Evolutionary conservation across 2,888 invertebrate genomes (phyloP), one percentile per base, ranked within the genome.

Genomic region (Eurytoma californica): DNA sequence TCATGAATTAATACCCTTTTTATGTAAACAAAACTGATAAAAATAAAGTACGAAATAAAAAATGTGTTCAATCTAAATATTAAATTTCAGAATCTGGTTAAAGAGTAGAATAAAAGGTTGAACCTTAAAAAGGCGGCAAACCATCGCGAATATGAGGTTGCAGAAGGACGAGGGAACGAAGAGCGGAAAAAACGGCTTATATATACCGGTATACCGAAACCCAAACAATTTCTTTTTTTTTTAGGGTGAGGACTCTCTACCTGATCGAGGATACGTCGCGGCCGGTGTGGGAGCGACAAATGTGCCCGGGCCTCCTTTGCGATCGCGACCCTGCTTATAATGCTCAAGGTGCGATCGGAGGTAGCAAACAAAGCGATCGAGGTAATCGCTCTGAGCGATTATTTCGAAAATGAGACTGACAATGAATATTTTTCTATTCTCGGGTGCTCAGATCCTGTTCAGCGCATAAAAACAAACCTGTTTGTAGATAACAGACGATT

Each of bases 221-320:
- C 68, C 68, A 75, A 75, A 75, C 61, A 75, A 74, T 30, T 65
- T 51, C 67, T 55, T 74, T 60, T 58, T 60, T 70, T 47, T 60
- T 60, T 24, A 39, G 51, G 49, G 28, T 13, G 58, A 16, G 49
- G 39, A 39, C 39, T 39, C 39, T 39, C 39, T 39, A 39, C 39
- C 39, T 67, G 58, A 67, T 74, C 66, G 74, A 58, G 65, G 74
- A 73, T 47, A 49, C 58, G 20, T 55, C n/a, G 61, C 61, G 39
- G 39, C 39, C 55, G 63, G 55, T 55, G 20, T 53, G 39, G 14
- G 60, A 73, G 72, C 72, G 57, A 73, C 72, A 73, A 73, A 73
- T 73, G 39, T 7, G 65, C 72, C 65, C 65, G 72, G 14, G 65
- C 65, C 20, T 63, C 55, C 55, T 55, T 13, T 18, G 57, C 39